Conservation (phyloP, 2,888 invertebrate species). For the Eudasyphora cyanicolor region DNA sequence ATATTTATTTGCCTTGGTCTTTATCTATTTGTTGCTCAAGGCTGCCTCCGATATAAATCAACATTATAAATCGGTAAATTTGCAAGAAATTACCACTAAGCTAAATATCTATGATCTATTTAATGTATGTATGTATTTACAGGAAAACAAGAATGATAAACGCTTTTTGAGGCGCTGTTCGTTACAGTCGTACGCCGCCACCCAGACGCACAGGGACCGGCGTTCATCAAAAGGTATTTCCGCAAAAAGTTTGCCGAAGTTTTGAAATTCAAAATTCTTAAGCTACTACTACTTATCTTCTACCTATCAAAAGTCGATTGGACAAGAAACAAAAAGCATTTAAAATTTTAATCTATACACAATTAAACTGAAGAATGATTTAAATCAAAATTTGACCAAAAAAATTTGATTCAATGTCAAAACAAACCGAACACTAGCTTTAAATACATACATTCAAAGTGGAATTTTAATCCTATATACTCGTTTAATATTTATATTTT, state of each 20-base stretch:
- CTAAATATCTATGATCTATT: too few species aligned
- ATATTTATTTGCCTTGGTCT: slow-evolving; percentile 78
- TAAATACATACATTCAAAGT: slow-evolving; percentile 41
- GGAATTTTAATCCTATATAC: slow-evolving; percentile 11
- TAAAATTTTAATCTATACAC: too few species aligned
- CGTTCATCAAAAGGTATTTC: slow-evolving; percentile 79
- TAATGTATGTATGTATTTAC: slow-evolving; percentile 29
- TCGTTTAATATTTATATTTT: slow-evolving; percentile 16
- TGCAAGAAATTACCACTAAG: too few species aligned
- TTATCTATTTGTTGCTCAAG: slow-evolving; percentile 77
- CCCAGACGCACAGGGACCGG: slow-evolving; percentile 75
- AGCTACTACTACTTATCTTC: slow-evolving; percentile 1
- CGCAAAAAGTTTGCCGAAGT: slow-evolving; percentile 76
- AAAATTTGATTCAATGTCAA: slow-evolving; percentile 24
- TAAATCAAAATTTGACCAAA: slow-evolving; percentile 41
- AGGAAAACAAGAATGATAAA: slow-evolving; percentile 77
- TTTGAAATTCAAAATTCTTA: slow-evolving; percentile 66
- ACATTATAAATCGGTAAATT: slow-evolving; percentile 77
- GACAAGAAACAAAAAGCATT: slow-evolving; percentile 39
- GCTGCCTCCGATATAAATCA: slow-evolving; percentile 79
- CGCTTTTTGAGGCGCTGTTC: slow-evolving; percentile 75
- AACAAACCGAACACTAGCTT: slow-evolving; percentile 47
- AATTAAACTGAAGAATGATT: slow-evolving; percentile 43
- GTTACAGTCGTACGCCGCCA: slow-evolving; percentile 79
- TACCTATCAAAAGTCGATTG: slow-evolving; percentile 40